Evolutionary conservation across 1,140 invertebrate genomes (phyloP).

Genomic region (Camponotus floridanus): DNA sequence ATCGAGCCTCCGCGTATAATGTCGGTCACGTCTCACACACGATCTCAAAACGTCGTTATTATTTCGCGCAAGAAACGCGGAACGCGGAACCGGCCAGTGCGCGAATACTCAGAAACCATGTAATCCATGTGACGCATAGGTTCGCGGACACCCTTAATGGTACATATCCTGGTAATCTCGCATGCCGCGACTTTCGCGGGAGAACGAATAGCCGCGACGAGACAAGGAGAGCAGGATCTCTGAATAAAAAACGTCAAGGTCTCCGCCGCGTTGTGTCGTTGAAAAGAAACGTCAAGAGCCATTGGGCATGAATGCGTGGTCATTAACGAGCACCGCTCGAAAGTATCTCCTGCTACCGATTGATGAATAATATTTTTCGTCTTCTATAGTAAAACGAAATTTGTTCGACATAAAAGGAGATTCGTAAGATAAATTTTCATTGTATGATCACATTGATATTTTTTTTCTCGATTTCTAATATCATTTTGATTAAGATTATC

Average conservation of each 20-base stretch:
- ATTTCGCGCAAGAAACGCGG: constrained; percentile 31
- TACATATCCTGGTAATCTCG: constrained; percentile 67
- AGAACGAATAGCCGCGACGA: constrained; percentile 56
- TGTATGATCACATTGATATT: not conserved
- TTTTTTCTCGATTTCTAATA: not conserved
- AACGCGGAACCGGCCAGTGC: constrained; percentile 35
- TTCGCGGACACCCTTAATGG: constrained; percentile 64
- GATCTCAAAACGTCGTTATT: constrained; percentile 32
- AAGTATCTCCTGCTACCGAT: constrained; percentile 54
- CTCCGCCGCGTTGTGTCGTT: constrained; percentile 45
- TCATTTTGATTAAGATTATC: not conserved
- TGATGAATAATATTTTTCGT: constrained; percentile 59
- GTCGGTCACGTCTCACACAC: not conserved
- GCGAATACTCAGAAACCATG: constrained; percentile 59
- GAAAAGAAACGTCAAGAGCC: constrained; percentile 65
- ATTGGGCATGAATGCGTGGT: constrained; percentile 71
- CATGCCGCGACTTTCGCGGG: constrained; percentile 60
- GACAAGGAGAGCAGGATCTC: constrained; percentile 44
- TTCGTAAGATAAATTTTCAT: not conserved
- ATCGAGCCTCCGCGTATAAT: not conserved
- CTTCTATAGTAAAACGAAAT: not conserved
- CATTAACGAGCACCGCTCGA: constrained; percentile 70
- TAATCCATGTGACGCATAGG: constrained; percentile 60
- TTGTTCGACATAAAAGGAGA: not conserved
- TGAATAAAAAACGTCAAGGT: constrained; percentile 74